phyloP scores from a whole-genome alignment of 2,113 vertebrate species.

The Oxyura jamaicensis region DNA sequence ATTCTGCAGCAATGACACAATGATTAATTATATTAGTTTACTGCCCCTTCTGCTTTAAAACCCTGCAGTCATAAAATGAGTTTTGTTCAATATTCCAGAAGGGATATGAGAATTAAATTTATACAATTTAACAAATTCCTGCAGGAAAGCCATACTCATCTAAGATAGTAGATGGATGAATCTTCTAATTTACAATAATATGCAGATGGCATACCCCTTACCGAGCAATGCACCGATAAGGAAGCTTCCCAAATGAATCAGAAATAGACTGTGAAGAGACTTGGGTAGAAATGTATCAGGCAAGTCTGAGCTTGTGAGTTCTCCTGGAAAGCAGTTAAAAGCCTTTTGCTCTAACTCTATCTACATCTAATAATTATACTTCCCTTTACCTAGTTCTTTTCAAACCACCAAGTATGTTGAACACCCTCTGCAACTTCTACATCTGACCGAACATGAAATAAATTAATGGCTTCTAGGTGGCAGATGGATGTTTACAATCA shows the following conservation, averaged over 20 bases:
- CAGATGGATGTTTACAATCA: not conserved
- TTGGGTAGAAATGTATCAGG: not conserved
- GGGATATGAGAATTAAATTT: slow-evolving; percentile 67
- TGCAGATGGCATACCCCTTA: slow-evolving; percentile 20
- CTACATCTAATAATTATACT: not conserved
- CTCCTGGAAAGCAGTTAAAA: not conserved
- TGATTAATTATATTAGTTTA: slow-evolving; percentile 72
- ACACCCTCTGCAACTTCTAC: not conserved
- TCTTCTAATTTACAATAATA: slow-evolving; percentile 37
- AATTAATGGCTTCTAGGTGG: not conserved
- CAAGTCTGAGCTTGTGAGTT: not conserved
- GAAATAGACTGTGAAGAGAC: not conserved
- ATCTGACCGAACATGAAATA: not conserved
- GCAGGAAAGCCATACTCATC: slow-evolving; percentile 52
- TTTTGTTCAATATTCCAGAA: slow-evolving; percentile 64
- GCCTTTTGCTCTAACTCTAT: not conserved
- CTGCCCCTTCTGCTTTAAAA: slow-evolving; percentile 63
- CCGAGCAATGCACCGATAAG: not conserved
- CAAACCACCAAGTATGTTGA: not conserved
- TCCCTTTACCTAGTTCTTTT: not conserved
- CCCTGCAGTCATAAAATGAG: slow-evolving; percentile 61
- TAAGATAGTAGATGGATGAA: slow-evolving; percentile 42
- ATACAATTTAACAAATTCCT: slow-evolving; percentile 60
- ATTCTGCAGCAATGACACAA: slow-evolving; percentile 62
- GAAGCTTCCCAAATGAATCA: slow-evolving; percentile 7